These are phyloP conservation scores for Rostratula benghalensis DNA, from an alignment of 2,113 vertebrate genomes.

Conservation along the genomic window DNA sequence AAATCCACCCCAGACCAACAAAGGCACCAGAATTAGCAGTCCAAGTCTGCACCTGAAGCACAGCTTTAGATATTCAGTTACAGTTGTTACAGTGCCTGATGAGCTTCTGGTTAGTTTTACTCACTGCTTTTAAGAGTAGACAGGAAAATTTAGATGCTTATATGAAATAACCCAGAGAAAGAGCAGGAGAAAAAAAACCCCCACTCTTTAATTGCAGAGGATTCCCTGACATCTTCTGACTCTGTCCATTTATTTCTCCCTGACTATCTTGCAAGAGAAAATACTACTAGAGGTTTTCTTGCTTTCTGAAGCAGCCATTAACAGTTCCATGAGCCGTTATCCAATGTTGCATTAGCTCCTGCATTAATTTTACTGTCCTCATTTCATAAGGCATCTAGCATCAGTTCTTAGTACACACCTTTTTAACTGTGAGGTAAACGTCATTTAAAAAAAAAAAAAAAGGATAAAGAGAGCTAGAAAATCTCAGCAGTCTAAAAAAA, in stretches of 20 bases:
- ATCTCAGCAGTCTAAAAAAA: not conserved
- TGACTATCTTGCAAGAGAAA: not conserved
- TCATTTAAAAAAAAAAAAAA: not conserved
- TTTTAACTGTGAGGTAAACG: not conserved
- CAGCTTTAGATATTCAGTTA: not conserved
- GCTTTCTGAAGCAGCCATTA: not conserved
- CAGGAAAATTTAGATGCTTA: not conserved
- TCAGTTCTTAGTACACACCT: not conserved
- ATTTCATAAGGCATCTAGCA: not conserved
- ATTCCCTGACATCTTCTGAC: not conserved
- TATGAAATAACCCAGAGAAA: not conserved
- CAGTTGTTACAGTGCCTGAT: not conserved
- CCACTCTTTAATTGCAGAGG: not conserved
- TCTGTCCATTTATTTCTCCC: not conserved
- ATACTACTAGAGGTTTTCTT: not conserved
- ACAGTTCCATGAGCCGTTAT: not conserved
- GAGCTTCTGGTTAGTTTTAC: not conserved
- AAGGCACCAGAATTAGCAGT: not conserved
- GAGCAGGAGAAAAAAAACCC: not conserved
- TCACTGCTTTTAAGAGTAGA: not conserved
- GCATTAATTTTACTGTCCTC: not conserved
- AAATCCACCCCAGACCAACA: not conserved
- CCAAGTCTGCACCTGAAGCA: not conserved
- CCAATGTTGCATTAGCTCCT: not conserved
- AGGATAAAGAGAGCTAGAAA: not conserved